Evolutionary conservation across 1,140 invertebrate species (phyloP).

Genomic region (Orussus abietinus): DNA sequence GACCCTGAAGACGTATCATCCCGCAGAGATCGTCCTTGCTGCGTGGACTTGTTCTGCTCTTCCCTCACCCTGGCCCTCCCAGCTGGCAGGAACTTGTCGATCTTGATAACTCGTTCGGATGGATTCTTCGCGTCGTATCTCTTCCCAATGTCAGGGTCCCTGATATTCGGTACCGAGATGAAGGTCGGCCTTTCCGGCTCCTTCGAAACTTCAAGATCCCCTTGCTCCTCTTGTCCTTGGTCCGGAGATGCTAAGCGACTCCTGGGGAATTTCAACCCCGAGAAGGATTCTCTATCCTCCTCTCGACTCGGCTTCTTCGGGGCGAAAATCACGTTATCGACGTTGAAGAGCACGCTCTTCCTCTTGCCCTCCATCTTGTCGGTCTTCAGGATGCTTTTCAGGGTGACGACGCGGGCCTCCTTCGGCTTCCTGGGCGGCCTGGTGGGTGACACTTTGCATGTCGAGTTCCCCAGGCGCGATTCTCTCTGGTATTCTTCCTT

Average conservation of each 20-base stretch:
- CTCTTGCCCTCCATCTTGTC: constrained; percentile 43
- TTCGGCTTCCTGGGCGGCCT: constrained; percentile 46
- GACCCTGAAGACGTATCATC: too few species aligned
- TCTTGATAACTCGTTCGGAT: constrained; percentile 25
- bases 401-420: constrained; percentile 31
- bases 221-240: constrained; percentile 18
- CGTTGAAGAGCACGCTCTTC: constrained; percentile 47
- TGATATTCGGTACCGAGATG: constrained; percentile 50
- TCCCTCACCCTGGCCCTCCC: background rate
- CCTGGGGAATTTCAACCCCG: too few species aligned
- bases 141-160: too few species aligned
- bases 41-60: constrained; percentile 15
- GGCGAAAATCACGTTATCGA: constrained; percentile 50
- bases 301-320: constrained; percentile 50
- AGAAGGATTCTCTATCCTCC: too few species aligned
- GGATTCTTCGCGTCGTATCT: too few species aligned
- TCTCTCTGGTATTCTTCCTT: too few species aligned
- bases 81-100: constrained; percentile 32
- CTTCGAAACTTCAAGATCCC: constrained; percentile 17
- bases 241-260: too few species aligned
- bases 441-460: constrained; percentile 50
- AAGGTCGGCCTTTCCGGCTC: constrained; percentile 26
- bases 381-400: constrained; percentile 56
- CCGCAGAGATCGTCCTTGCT: background rate
- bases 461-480: too few species aligned